A percentile compares a stretch with the other conserved stretches of the same genome.
Conservation (phyloP, 2,113 vertebrate genomes). For the Cyanoramphus novaezelandiae region DNA sequence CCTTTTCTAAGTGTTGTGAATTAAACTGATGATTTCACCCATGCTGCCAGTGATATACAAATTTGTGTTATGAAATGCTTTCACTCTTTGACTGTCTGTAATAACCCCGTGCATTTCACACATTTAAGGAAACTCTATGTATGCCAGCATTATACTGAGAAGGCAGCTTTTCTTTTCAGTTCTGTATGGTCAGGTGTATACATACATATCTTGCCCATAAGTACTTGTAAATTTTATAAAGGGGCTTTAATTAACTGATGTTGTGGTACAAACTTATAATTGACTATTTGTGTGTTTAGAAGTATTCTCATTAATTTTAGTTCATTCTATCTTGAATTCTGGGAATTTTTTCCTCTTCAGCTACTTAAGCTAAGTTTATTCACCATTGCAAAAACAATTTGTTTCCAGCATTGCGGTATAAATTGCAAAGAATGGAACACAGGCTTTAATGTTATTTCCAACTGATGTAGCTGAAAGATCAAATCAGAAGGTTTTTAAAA, state of each 20-base stretch:
- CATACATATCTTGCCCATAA: neutral
- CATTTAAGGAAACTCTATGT: neutral
- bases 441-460: neutral
- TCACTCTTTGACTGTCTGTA: neutral
- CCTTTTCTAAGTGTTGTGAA: neutral
- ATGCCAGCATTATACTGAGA: neutral
- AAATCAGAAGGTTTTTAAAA: neutral
- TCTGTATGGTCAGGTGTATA: neutral
- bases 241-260: neutral
- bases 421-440: neutral
- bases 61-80: neutral
- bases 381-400: neutral
- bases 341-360: neutral
- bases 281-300: neutral
- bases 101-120: neutral
- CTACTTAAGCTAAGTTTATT: neutral
- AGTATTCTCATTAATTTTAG: neutral
- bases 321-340: neutral
- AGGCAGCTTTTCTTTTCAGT: neutral
- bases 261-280: rapidly evolving
- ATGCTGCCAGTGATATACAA: neutral
- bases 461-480: neutral
- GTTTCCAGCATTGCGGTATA: neutral
- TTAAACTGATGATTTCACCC: neutral
- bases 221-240: neutral